Evolutionary conservation across 2,888 invertebrate species (phyloP).

Genomic region (Drosophila monieri): DNA sequence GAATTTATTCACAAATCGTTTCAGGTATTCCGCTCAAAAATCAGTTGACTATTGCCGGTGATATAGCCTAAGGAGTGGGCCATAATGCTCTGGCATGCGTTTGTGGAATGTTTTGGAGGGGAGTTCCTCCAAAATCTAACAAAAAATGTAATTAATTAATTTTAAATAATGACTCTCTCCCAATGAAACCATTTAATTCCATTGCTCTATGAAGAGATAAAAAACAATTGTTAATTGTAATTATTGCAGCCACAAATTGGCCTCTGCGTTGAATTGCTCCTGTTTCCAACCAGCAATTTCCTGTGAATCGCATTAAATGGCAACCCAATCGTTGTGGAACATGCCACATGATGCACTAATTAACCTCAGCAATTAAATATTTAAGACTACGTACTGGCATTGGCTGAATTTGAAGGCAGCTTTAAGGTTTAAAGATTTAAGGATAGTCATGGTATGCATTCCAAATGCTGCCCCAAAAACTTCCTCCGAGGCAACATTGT

Average conservation of each 20-base stretch:
- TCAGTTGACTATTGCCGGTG: no score
- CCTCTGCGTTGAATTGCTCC: constrained; percentile 25
- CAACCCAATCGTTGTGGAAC: constrained; percentile 18
- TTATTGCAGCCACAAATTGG: constrained; percentile 34
- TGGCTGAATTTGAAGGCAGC: constrained; percentile 1
- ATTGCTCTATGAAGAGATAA: background rate
- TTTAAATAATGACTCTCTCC: background rate
- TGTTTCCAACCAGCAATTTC: constrained; percentile 2
- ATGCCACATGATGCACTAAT: constrained; percentile 17
- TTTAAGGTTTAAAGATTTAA: background rate
- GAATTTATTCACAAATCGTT: no score
- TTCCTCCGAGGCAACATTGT: constrained; percentile 12
- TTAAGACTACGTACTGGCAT: background rate
- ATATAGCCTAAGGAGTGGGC: no score
- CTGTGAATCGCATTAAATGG: constrained; percentile 23
- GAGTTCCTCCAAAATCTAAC: no score
- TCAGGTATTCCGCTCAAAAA: no score
- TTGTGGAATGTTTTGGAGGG: no score
- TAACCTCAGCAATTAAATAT: constrained; percentile 11
- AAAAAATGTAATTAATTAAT: no score
- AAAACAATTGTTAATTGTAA: constrained; percentile 35
- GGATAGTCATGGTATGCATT: background rate
- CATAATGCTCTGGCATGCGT: no score
- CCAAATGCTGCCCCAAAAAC: constrained; percentile 16
- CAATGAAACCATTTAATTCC: constrained; percentile 16